phyloP scores from a whole-genome alignment of 2,113 vertebrate species.

The Cyprinodon tularosa region DNA sequence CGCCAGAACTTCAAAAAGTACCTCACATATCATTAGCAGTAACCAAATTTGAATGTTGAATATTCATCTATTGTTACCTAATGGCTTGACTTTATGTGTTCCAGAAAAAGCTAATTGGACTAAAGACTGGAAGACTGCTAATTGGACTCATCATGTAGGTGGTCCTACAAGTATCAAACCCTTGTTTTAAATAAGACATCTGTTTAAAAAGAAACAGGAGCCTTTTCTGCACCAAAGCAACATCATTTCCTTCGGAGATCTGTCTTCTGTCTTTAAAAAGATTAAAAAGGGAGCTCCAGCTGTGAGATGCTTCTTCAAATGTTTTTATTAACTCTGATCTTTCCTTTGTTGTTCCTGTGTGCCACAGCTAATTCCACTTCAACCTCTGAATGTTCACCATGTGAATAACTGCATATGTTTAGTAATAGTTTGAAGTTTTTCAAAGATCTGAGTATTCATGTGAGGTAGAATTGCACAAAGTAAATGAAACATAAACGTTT shows the following conservation, averaged over 20 bases:
- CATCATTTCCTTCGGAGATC: slow-evolving; percentile 10
- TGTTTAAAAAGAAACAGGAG: not conserved
- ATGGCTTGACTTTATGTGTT: slow-evolving; percentile 8
- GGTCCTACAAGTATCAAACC: not conserved
- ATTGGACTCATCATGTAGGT: slow-evolving; percentile 14
- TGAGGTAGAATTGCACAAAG: not conserved
- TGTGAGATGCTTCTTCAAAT: slow-evolving; percentile 18
- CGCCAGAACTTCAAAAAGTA: slow-evolving; percentile 20
- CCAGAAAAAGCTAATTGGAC: slow-evolving; percentile 1
- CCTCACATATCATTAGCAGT: slow-evolving; percentile 28
- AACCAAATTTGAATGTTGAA: slow-evolving; percentile 17
- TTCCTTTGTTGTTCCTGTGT: not conserved
- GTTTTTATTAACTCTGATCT: not conserved
- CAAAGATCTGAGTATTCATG: not conserved
- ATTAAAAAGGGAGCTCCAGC: slow-evolving; percentile 22
- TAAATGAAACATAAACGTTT: not conserved
- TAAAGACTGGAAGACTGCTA: slow-evolving; percentile 2
- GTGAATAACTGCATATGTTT: not conserved
- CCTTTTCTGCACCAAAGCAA: not conserved
- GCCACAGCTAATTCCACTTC: not conserved
- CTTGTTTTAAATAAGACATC: not conserved
- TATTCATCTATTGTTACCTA: slow-evolving; percentile 22
- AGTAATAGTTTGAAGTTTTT: not conserved
- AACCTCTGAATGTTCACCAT: not conserved
- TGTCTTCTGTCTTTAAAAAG: slow-evolving; percentile 22